Conservation (phyloP, 2,797 vertebrate species). For the Macropus fuliginosus region DNA sequence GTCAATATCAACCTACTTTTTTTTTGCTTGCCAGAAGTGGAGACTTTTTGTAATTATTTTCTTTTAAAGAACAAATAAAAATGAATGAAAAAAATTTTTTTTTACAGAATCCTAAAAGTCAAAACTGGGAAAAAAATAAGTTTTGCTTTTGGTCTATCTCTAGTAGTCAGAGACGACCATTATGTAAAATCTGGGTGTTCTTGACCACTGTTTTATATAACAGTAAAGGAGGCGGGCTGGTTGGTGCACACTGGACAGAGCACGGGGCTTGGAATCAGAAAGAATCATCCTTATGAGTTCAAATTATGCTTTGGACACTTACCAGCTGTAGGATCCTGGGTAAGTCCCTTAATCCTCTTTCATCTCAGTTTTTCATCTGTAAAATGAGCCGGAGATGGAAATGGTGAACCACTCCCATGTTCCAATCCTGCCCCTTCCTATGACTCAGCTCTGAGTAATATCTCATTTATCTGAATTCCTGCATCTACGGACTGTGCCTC, state of each 20-base stretch:
- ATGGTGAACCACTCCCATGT: not conserved
- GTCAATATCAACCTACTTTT: not conserved
- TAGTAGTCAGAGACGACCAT: not conserved
- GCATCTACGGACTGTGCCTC: not conserved
- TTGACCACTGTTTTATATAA: not conserved
- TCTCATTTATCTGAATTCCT: not conserved
- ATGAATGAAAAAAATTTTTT: not conserved
- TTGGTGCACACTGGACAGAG: no score
- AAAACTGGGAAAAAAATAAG: slow-evolving; percentile 18
- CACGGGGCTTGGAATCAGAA: no score
- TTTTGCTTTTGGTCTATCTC: not conserved
- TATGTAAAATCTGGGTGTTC: not conserved
- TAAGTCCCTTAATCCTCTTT: no score
- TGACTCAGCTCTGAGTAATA: not conserved
- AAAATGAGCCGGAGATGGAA: no score
- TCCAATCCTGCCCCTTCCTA: not conserved
- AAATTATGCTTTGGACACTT: no score
- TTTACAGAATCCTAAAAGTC: not conserved
- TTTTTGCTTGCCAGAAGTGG: not conserved
- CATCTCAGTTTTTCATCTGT: no score
- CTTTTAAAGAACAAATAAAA: slow-evolving; percentile 28
- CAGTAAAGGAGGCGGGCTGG: not conserved
- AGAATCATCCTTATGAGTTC: no score
- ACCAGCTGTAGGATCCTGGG: no score
- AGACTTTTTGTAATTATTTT: not conserved